Conservation (phyloP, 30 jellyfish, hydroid and myxozoan species). For the Hydractinia echinata region DNA sequence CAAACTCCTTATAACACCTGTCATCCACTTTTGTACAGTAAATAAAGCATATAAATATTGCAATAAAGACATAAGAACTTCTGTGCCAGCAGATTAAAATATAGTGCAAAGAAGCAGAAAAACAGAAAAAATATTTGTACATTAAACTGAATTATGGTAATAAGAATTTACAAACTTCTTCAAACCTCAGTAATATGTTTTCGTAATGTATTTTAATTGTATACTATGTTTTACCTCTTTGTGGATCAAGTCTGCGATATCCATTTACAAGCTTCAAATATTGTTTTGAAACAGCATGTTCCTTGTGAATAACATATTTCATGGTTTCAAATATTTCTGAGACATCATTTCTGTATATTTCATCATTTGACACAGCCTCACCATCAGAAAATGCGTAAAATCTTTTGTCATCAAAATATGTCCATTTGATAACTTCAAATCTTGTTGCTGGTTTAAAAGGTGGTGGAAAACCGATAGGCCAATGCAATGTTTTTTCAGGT, state of each 20-base stretch:
- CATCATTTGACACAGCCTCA: slow-evolving; percentile 61
- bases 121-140: too few relatives aligned
- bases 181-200: too few relatives aligned
- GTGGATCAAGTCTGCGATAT: slow-evolving; percentile 90
- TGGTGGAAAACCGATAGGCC: slow-evolving; percentile 95
- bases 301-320: slow-evolving; percentile 37
- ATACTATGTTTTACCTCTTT: slow-evolving; percentile 54
- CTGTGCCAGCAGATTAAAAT: too few relatives aligned
- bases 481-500: slow-evolving; percentile 70
- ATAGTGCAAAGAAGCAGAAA: too few relatives aligned
- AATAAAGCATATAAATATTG: too few relatives aligned
- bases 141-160: too few relatives aligned
- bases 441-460: slow-evolving; percentile 87
- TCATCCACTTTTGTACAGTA: too few relatives aligned
- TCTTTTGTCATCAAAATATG: slow-evolving; percentile 55
- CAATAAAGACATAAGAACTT: too few relatives aligned
- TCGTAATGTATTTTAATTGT: too few relatives aligned
- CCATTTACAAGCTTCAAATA: slow-evolving; percentile 57
- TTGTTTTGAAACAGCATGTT: neutral
- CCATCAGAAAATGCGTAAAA: slow-evolving; percentile 55
- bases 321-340: slow-evolving; percentile 61
- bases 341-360: slow-evolving; percentile 52
- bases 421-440: slow-evolving; percentile 94
- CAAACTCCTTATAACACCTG: too few relatives aligned
- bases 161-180: too few relatives aligned